Conservation (phyloP, 2,797 vertebrate genomes). For the Simalia tracyae region DNA sequence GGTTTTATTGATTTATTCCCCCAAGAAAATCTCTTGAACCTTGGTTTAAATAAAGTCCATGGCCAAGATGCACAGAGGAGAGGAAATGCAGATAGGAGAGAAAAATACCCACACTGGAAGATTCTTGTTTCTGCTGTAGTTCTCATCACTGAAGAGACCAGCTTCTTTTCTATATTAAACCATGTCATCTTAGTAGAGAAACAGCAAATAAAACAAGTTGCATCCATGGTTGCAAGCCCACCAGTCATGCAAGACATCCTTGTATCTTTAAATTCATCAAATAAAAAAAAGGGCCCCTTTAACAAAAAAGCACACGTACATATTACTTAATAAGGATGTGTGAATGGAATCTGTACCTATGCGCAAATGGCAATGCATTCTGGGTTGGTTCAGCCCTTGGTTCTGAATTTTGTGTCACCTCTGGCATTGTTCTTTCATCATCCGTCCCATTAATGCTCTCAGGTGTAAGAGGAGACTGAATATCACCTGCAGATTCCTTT, state of each 20-base stretch:
- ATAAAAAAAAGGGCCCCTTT: constrained; percentile 52
- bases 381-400: constrained; percentile 87
- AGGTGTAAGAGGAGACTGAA: constrained; percentile 91
- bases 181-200: background rate
- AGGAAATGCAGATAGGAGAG: background rate
- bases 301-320: constrained; percentile 46
- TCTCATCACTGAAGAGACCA: background rate
- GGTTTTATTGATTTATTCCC: background rate
- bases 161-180: background rate
- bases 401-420: constrained; percentile 88
- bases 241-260: background rate
- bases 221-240: background rate
- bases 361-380: constrained; percentile 91
- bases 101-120: background rate
- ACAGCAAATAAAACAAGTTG: background rate
- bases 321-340: constrained; percentile 74
- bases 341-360: constrained; percentile 87
- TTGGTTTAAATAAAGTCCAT: background rate
- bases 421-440: constrained; percentile 83
- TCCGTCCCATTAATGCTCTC: constrained; percentile 94
- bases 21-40: background rate
- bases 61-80: background rate
- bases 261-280: constrained; percentile 35
- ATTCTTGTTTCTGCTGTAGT: background rate
- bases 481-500: constrained; percentile 94